Base-by-base conservation (phyloP, 2,888 invertebrate genomes). In the Megamerina dolium region DNA sequence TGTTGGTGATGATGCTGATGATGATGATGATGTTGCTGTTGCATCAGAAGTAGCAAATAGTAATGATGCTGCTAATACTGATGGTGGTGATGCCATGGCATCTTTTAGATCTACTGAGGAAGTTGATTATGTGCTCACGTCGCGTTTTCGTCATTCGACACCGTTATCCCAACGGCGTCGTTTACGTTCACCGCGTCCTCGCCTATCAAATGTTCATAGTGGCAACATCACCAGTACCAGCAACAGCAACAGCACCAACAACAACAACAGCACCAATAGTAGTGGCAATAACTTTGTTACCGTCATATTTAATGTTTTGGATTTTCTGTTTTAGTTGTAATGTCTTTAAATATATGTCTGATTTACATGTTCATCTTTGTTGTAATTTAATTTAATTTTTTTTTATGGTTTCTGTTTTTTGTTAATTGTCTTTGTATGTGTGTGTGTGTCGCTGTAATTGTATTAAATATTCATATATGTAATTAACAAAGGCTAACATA, bases 301-400 rank as follows among this genome's bases (percentile, higher is more conserved):
- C 49, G 61, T 70, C 53, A 61, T 70, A 57, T 68, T 70, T 56
- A 70, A 68, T 61, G 64, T 70, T 54, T 63, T 70, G 55, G 70
- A 70, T 52, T 70, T 70, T 59, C 50, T 70, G 50, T 70, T 70
- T 59, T 70, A 57, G 59, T 30, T 36, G n/a, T n/a, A n/a, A n/a
- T n/a, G n/a, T n/a, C n/a, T n/a, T n/a, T n/a, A n/a, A n/a, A n/a
- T n/a, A n/a, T n/a, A n/a, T n/a, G n/a, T n/a, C n/a, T n/a, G n/a
- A n/a, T n/a, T n/a, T n/a, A 23, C 26, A 38, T 38, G 21, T 35
- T 35, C 40, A 14, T 43, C 27, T 48, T 45, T 20, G 27, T 21
- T 31, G 46, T 29, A 13, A 17, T 23, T 43, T 48, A n/a, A n/a
- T n/a, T n/a, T n/a, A n/a, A n/a, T n/a, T n/a, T n/a, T n/a, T n/a